These are phyloP conservation scores for Bombus waltoni DNA, from an alignment of 1,140 invertebrate genomes.

Conservation along the genomic window DNA sequence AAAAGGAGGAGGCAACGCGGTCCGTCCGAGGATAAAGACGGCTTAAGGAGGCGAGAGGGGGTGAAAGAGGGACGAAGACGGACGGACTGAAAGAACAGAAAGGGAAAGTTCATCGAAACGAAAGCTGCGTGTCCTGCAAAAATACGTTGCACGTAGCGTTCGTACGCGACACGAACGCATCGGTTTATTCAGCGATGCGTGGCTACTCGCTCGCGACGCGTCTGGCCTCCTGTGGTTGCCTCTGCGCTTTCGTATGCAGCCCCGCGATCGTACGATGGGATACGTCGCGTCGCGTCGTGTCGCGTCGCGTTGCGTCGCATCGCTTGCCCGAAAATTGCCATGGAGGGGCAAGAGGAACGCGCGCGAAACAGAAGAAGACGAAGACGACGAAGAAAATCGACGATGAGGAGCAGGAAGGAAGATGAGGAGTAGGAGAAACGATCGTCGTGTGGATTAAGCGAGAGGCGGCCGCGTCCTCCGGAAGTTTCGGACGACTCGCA, in stretches of 20 bases:
- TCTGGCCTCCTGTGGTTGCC: slow-evolving; percentile 32
- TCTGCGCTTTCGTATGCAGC: slow-evolving; percentile 51
- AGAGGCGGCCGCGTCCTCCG: slow-evolving; percentile 50
- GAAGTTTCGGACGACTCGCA: slow-evolving; percentile 58
- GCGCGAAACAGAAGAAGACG: slow-evolving; percentile 15
- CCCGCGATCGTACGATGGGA: background rate
- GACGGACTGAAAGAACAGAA: background rate
- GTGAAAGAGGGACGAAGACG: slow-evolving; percentile 13
- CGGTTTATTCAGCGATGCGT: slow-evolving; percentile 42
- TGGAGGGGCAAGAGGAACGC: background rate
- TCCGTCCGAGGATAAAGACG: slow-evolving; percentile 19
- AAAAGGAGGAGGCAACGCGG: background rate
- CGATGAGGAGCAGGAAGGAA: background rate
- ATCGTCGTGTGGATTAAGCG: slow-evolving; percentile 23
- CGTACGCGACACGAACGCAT: slow-evolving; percentile 12
- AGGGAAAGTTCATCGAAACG: slow-evolving; percentile 50
- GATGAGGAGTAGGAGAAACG: slow-evolving; percentile 8
- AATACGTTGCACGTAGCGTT: slow-evolving; percentile 69
- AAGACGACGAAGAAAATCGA: background rate
- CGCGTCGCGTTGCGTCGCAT: slow-evolving; percentile 19
- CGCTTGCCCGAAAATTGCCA: background rate
- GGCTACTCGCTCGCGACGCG: slow-evolving; percentile 7
- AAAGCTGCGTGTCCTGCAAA: slow-evolving; percentile 65
- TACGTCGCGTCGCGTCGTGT: slow-evolving; percentile 6
- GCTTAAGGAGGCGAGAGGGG: background rate